Evolutionary conservation across 2,797 vertebrate genomes (phyloP), one percentile per base, ranked within the genome.

Genomic region (Crotalus adamanteus): DNA sequence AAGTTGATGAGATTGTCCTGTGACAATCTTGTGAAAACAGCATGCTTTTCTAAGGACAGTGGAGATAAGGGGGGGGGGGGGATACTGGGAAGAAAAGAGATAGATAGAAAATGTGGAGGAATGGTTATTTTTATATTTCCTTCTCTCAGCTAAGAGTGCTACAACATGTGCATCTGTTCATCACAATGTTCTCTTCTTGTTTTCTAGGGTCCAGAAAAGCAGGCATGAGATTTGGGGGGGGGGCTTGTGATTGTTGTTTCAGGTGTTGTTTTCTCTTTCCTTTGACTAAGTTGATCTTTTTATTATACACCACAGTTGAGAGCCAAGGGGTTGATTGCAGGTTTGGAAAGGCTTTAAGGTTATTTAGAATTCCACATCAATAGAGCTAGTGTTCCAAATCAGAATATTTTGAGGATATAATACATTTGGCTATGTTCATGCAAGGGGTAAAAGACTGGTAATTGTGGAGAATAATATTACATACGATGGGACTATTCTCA

Each of bases 141-240:
- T 88, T 87, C 63, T 47, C 42, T n/a, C 22, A 88, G 94, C 63
- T 47, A 88, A 92, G 26, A 3, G 2, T 93, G 86, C 91, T 86
- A 88, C 65, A 93, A 83, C 57, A 73, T 6, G 60, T 92, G 0
- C 20, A 83, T 51, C 3, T 57, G 60, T 94, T 90, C 65, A 55
- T 6, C 25, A 47, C 1, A 53, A 73, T 37, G 3, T 73, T 88
- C 91, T 89, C 88, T 89, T 3, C 69, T 20, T 88, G 13, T 91
- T 93, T 90, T 4, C n/a, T n/a, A 86, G 1, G 14, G 8, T 85
- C 28, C 20, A 85, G 92, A 87, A 13, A 88, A 69, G 42, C 22
- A 51, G 47, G 5, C 12, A 18, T 86, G 55, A 87, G 31, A 63
- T 86, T 47, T 47, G 47, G 47, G 47, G 47, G 37, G 88, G 28